These are phyloP conservation scores for Pyrocoelia pectoralis DNA, from an alignment of 2,888 invertebrate species.

Conservation along the genomic window DNA sequence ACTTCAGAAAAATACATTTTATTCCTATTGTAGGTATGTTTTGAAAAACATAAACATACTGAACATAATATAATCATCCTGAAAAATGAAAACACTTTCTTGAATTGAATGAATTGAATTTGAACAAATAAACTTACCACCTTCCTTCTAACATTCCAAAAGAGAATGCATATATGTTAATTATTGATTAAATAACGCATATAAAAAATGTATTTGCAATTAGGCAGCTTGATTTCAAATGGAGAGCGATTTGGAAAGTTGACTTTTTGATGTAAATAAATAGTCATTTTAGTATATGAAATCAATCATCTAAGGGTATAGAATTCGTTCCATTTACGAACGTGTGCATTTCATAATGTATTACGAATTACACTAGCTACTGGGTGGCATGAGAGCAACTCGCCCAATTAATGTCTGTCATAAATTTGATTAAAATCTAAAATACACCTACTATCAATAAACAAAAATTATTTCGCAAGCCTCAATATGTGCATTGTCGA, in stretches of 20 bases:
- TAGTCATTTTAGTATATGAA: constrained; percentile 18
- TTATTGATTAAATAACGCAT: too few relatives aligned
- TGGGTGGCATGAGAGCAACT: neutral
- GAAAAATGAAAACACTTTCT: too few relatives aligned
- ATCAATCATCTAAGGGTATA: constrained; percentile 31
- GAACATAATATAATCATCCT: too few relatives aligned
- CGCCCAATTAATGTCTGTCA: constrained; percentile 10
- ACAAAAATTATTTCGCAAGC: neutral
- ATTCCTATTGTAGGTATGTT: too few relatives aligned
- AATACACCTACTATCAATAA: constrained; percentile 3
- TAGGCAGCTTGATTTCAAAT: neutral
- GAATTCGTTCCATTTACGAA: constrained; percentile 21
- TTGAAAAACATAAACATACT: too few relatives aligned
- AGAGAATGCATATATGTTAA: too few relatives aligned
- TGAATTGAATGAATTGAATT: too few relatives aligned
- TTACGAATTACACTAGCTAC: constrained; percentile 5
- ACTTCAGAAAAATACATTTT: too few relatives aligned
- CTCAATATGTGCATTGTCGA: too few relatives aligned
- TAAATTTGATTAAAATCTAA: constrained; percentile 17
- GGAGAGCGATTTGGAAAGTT: constrained; percentile 31
- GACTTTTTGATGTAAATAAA: constrained; percentile 28
- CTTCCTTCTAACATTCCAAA: too few relatives aligned
- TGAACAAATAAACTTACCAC: too few relatives aligned
- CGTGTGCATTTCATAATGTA: neutral
- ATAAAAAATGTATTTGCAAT: too few relatives aligned